Evolutionary conservation across 2,113 vertebrate species (phyloP).

Genomic region (Leptobrachium leishanense): DNA sequence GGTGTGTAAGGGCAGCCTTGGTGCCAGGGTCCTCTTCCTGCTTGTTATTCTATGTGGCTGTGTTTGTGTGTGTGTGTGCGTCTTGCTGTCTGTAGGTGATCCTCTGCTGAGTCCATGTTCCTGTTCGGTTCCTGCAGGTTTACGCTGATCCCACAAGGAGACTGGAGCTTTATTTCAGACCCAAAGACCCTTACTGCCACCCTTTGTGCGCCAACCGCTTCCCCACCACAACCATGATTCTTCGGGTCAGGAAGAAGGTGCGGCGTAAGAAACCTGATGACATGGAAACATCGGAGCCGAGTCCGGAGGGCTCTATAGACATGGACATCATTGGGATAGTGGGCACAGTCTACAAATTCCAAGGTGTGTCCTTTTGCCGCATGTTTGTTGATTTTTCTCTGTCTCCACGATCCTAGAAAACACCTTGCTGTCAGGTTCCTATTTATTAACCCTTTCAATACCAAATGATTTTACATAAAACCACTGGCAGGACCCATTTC

Average conservation of each 20-base stretch:
- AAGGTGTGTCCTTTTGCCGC: slow-evolving; percentile 68
- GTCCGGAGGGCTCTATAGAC: slow-evolving; percentile 59
- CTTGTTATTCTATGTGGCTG: too few species aligned
- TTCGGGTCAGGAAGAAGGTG: slow-evolving; percentile 73
- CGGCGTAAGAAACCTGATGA: slow-evolving; percentile 52
- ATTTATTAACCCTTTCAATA: too few species aligned
- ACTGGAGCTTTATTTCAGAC: slow-evolving; percentile 88
- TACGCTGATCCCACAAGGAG: slow-evolving; percentile 80
- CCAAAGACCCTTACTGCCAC: slow-evolving; percentile 91
- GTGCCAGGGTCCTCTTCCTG: too few species aligned
- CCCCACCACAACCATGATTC: slow-evolving; percentile 84
- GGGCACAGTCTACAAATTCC: slow-evolving; percentile 90
- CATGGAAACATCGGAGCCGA: neutral
- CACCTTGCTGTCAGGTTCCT: too few species aligned
- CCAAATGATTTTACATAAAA: too few species aligned
- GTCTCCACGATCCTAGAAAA: too few species aligned
- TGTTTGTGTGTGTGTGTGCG: too few species aligned
- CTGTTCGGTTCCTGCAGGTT: slow-evolving; percentile 63
- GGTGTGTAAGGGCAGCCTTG: too few species aligned
- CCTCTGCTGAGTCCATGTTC: neutral
- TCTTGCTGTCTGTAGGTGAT: too few species aligned
- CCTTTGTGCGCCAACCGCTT: slow-evolving; percentile 87
- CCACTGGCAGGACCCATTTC: too few species aligned
- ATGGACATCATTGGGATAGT: slow-evolving; percentile 85
- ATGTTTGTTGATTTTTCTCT: too few species aligned